Percentiles rank a stretch among this genome's conserved stretches.
Conservation (phyloP, 2,113 vertebrate species). For the Malurus alboscapulatus region DNA sequence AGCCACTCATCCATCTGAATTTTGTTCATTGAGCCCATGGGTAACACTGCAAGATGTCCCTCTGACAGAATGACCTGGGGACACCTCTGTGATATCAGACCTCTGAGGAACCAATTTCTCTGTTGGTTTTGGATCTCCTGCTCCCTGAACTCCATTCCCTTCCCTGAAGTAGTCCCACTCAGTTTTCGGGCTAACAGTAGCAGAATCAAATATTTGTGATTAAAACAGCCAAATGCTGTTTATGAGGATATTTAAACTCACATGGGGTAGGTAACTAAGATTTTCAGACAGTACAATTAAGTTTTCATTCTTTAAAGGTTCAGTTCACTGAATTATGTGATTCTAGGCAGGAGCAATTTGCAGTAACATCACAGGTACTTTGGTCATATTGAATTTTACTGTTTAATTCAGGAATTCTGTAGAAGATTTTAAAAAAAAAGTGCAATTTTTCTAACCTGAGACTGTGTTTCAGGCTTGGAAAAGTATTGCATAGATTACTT, state of each 20-base stretch:
- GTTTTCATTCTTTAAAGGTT: not conserved
- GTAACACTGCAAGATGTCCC: not conserved
- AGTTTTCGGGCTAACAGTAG: not conserved
- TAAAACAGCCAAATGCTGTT: not conserved
- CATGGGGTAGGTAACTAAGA: not conserved
- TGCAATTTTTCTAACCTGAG: not conserved
- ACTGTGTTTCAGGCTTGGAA: not conserved
- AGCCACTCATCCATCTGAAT: not conserved
- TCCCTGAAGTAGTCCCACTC: not conserved
- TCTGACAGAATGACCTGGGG: not conserved
- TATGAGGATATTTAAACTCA: not conserved
- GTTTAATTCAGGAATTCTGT: not conserved
- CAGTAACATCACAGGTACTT: not conserved
- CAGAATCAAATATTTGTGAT: not conserved
- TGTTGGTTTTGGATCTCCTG: not conserved
- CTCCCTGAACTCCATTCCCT: not conserved
- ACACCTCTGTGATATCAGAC: not conserved
- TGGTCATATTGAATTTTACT: not conserved
- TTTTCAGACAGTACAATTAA: not conserved
- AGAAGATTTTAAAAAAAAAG: not conserved
- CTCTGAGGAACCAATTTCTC: not conserved
- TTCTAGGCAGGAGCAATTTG: not conserved
- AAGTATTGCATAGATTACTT: not conserved
- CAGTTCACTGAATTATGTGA: not conserved
- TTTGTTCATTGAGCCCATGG: rapidly evolving